A percentile compares a stretch with the other conserved stretches of the same genome.
These are phyloP conservation scores for Takifugu bimaculatus DNA, from an alignment of 2,113 vertebrate species.

Conservation along the genomic window DNA sequence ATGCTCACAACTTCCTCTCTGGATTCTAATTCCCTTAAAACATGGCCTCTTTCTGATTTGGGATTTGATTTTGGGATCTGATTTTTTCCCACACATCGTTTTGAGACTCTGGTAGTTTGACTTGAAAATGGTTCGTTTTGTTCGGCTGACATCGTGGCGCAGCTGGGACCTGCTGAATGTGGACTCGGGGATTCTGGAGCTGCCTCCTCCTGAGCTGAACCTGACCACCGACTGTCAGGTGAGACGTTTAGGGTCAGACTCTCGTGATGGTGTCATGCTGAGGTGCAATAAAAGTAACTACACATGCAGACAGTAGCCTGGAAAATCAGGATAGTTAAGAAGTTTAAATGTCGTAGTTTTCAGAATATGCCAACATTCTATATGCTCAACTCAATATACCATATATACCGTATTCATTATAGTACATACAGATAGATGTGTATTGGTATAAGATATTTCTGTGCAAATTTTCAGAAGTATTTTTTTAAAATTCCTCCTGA, in stretches of 20 bases:
- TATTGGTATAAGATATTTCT: too few species aligned
- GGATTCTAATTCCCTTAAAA: neutral
- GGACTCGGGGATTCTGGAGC: constrained; percentile 53
- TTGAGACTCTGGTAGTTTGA: neutral
- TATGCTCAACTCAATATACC: too few species aligned
- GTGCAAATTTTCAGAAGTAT: too few species aligned
- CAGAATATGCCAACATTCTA: too few species aligned
- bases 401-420: too few species aligned
- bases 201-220: constrained; percentile 2
- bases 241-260: constrained; percentile 26
- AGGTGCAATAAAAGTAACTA: neutral
- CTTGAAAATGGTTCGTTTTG: constrained; percentile 67
- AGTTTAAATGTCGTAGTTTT: too few species aligned
- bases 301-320: too few species aligned
- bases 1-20: constrained; percentile 10
- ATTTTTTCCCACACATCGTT: neutral
- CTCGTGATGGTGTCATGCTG: neutral
- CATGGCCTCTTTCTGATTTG: constrained; percentile 10
- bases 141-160: constrained; percentile 68
- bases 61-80: neutral
- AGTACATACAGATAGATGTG: too few species aligned
- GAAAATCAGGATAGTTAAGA: too few species aligned
- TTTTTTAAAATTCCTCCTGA: too few species aligned
- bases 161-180: constrained; percentile 76
- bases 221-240: constrained; percentile 53